Base-by-base conservation (phyloP, 1,140 invertebrate species). In the Carcinoscorpius rotundicauda region DNA sequence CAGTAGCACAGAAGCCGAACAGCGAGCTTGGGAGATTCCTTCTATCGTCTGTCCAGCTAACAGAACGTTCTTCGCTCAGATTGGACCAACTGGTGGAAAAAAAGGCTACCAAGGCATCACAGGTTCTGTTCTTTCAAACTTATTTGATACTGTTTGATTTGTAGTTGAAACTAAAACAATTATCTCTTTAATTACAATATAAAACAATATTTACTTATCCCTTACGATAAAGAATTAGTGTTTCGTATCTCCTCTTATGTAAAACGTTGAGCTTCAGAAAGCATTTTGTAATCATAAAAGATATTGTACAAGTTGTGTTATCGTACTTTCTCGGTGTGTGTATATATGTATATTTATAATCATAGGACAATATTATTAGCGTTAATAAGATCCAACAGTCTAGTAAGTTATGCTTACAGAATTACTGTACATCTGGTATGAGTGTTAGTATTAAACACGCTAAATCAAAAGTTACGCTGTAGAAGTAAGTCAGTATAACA, bases 51-150 rank as follows among this genome's bases (percentile, higher is more conserved):
- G 72, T 61, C 72, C 72, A n/a, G 50, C 64, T 5, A 72, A 73
- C 52, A 61, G 63, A 10, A 73, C 71, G n/a, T 71, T 74, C 49
- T 61, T 66, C 4, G 70, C 69, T 3, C 73, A 74, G 56, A 73
- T 73, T 60, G 72, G 71, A 55, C 69, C 72, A n/a, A 62, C 71
- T 11, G 72, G 72, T 1, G 72, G 71, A 50, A 68, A 68, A 53
- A 71, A 67, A 51, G 72, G 72, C 29, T 73, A 71, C 48, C 67
- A 72, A 48, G 64, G 66, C 4, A 69, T 72, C 6, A 73, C 72
- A 10, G 70, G 70, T 69, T 50, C 50, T 53, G 11, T 52, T 3
- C 61, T 48, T 6, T 51, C n/a, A 48, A 6, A 10, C 9, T 53
- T 49, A 10, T 53, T 51, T 4, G 49, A 6, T 3, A 8, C 48